A percentile compares a stretch with the other conserved stretches of the same genome.
Conservation (phyloP, 2,113 vertebrate genomes). For the Pholis gunnellus region DNA sequence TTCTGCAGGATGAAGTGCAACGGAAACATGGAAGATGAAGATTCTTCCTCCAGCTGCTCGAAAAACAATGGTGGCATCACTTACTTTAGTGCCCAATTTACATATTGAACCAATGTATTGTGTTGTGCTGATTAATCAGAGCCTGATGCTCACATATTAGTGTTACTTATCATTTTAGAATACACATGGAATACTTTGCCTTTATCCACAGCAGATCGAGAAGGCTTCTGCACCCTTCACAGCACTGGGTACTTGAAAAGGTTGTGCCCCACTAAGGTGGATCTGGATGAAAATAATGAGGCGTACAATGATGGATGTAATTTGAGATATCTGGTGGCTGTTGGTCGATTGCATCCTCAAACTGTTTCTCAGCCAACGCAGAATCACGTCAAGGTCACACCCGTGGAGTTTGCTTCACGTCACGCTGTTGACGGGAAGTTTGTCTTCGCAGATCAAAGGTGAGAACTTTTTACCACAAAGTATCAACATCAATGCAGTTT, state of each 20-base stretch:
- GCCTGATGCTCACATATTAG: neutral
- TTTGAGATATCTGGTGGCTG: slow-evolving; percentile 22
- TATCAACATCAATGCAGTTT: neutral
- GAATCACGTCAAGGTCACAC: neutral
- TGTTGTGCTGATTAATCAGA: neutral
- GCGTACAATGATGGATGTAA: neutral
- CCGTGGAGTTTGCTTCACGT: slow-evolving; percentile 21
- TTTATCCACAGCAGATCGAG: neutral
- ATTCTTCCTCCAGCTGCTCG: neutral
- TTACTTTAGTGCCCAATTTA: neutral
- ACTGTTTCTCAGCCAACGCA: neutral
- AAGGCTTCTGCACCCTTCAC: slow-evolving; percentile 13
- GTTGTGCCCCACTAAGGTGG: neutral
- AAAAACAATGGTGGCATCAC: neutral
- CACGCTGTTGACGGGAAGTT: neutral
- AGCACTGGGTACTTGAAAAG: slow-evolving; percentile 4
- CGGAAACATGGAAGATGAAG: neutral
- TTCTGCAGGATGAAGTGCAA: slow-evolving; percentile 11
- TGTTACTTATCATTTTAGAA: neutral
- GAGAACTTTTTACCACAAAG: neutral
- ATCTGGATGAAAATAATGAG: no score
- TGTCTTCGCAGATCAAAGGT: slow-evolving; percentile 32
- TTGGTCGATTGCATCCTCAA: neutral
- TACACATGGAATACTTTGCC: neutral
- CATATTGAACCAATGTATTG: neutral